A percentile compares a stretch with the other conserved stretches of the same genome.
Conservation (phyloP, 2,888 invertebrate genomes). For the Cosmorhoe ocellata region DNA sequence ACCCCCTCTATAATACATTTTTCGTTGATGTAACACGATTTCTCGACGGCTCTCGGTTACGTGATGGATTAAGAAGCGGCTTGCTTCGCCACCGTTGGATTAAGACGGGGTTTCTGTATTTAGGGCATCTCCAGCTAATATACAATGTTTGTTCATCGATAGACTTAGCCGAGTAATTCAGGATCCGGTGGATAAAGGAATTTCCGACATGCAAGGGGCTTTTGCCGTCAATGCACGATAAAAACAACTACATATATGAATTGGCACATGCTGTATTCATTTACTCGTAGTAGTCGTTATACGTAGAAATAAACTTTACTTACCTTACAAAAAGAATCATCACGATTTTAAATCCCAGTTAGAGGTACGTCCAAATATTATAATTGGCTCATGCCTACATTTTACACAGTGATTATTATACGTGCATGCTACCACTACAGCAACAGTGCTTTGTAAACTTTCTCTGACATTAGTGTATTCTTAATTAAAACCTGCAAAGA, state of each 20-base stretch:
- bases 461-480: no score
- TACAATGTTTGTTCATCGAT: constrained; percentile 75
- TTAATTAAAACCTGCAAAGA: not conserved
- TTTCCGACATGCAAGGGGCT: constrained; percentile 34
- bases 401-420: no score
- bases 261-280: no score
- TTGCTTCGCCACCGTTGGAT: constrained; percentile 74
- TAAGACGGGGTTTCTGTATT: constrained; percentile 74
- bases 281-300: no score
- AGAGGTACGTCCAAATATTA: no score
- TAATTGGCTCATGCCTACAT: no score
- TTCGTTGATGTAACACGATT: constrained; percentile 84
- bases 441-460: no score
- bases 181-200: constrained; percentile 44
- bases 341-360: no score
- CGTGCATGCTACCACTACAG: no score
- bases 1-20: constrained; percentile 80
- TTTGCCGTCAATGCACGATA: constrained; percentile 6
- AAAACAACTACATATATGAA: no score
- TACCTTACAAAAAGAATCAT: no score
- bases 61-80: constrained; percentile 82
- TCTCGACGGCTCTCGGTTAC: constrained; percentile 81
- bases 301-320: no score
- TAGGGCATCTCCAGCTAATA: constrained; percentile 74
- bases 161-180: constrained; percentile 65